phyloP scores from a whole-genome alignment of 30 jellyfish, hydroid and myxozoan genomes.

The Clytia hemisphaerica region DNA sequence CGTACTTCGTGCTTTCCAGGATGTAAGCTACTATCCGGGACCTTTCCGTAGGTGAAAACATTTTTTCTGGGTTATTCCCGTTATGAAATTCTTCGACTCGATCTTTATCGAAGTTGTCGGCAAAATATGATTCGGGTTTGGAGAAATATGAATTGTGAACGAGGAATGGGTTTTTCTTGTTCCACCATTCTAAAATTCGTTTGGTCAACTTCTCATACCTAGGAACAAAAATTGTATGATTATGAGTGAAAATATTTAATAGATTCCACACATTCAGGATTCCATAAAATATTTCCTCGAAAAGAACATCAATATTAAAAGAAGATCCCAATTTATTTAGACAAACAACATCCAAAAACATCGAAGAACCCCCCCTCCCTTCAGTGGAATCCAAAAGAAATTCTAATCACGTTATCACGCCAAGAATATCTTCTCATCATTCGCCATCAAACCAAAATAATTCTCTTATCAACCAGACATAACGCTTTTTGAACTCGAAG shows the following conservation, averaged over 20 bases:
- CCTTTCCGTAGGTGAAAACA: constrained; percentile 48
- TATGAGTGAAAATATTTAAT: not conserved
- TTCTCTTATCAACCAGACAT: too few species aligned
- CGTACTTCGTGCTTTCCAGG: constrained; percentile 19
- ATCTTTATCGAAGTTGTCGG: constrained; percentile 46
- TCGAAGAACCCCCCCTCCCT: too few species aligned
- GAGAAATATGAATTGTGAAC: constrained; percentile 13
- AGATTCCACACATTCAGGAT: too few species aligned
- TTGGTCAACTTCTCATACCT: constrained; percentile 7
- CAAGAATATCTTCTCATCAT: too few species aligned
- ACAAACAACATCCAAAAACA: too few species aligned
- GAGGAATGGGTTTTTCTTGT: constrained; percentile 11
- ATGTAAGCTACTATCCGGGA: constrained; percentile 24
- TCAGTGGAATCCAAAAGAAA: too few species aligned
- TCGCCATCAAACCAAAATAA: too few species aligned
- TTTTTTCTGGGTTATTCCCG: constrained; percentile 15
- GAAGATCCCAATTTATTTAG: too few species aligned
- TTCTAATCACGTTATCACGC: too few species aligned
- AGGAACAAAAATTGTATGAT: not conserved
- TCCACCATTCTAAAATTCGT: not conserved
- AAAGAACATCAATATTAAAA: too few species aligned
- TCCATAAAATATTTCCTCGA: too few species aligned
- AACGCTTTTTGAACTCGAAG: too few species aligned
- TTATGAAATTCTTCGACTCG: constrained; percentile 34
- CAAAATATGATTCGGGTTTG: constrained; percentile 31